Evolutionary conservation across 2,113 vertebrate species (phyloP).

Genomic region (Vanacampus margaritifer): DNA sequence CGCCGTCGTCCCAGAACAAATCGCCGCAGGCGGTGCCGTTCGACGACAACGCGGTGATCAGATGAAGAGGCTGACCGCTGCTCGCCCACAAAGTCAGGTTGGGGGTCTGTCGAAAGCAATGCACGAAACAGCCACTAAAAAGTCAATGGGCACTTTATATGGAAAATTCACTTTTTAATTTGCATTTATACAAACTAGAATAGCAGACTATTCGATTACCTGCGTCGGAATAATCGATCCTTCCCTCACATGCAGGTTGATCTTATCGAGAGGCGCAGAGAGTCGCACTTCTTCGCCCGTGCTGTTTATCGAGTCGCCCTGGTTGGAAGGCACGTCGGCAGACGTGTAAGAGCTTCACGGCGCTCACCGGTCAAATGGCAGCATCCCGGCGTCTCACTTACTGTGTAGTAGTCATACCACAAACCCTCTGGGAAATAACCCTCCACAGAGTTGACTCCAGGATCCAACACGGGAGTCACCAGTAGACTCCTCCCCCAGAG

Average conservation of each 20-base stretch:
- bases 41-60: conserved; percentile 70
- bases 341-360: not conserved
- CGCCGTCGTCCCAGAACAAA: conserved; percentile 84
- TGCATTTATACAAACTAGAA: too few relatives aligned
- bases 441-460: conserved; percentile 62
- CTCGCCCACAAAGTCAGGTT: conserved; percentile 73
- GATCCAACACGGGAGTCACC: conserved; percentile 81
- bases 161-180: too few relatives aligned
- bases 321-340: not conserved
- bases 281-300: conserved; percentile 76
- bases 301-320: conserved; percentile 77
- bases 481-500: conserved; percentile 81
- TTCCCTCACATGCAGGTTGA: conserved; percentile 83
- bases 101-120: conserved; percentile 64
- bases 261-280: conserved; percentile 77
- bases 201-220: too few relatives aligned
- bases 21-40: conserved; percentile 73
- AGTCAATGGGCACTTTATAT: not conserved
- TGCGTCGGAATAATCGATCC: conserved; percentile 80
- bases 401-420: conserved; percentile 85
- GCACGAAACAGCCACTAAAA: not conserved
- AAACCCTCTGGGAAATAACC: conserved; percentile 80
- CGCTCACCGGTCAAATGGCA: too few relatives aligned
- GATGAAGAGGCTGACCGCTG: conserved; percentile 74
- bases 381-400: conserved; percentile 54